Evolutionary conservation across 2,888 invertebrate species (phyloP).

Genomic region (Scotopteryx bipunctaria): DNA sequence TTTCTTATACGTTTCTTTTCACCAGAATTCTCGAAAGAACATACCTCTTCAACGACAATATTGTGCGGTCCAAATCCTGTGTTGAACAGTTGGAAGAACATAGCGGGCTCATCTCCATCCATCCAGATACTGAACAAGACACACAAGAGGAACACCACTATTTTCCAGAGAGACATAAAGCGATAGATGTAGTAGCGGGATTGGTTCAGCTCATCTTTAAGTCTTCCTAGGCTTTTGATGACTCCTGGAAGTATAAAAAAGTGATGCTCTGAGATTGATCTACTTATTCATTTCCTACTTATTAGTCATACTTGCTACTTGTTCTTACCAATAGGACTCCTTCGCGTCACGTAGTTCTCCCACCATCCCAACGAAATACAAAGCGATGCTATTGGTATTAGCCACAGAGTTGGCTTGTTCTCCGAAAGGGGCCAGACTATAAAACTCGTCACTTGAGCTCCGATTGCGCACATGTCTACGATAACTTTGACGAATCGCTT

Average conservation of each 20-base stretch:
- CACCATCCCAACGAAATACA: constrained; percentile 98
- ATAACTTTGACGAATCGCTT: constrained; percentile 90
- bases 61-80: constrained; percentile 90
- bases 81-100: constrained; percentile 89
- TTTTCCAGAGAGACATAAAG: constrained; percentile 96
- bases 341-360: constrained; percentile 97
- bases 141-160: constrained; percentile 89
- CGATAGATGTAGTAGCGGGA: constrained; percentile 95
- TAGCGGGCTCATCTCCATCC: constrained; percentile 89
- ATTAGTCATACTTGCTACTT: no score
- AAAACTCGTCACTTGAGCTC: constrained; percentile 95
- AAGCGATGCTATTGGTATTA: constrained; percentile 92
- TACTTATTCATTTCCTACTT: neutral
- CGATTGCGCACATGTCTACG: constrained; percentile 92
- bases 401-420: constrained; percentile 89
- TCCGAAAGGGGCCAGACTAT: constrained; percentile 95
- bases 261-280: no score
- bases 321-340: constrained; percentile 89
- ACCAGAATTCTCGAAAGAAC: neutral
- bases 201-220: constrained; percentile 90
- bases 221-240: constrained; percentile 88
- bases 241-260: constrained; percentile 78
- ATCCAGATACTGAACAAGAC: constrained; percentile 89
- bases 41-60: constrained; percentile 88
- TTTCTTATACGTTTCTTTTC: no score